Evolutionary conservation across 2,797 vertebrate genomes (phyloP).

Genomic region (Loriculus beryllinus): DNA sequence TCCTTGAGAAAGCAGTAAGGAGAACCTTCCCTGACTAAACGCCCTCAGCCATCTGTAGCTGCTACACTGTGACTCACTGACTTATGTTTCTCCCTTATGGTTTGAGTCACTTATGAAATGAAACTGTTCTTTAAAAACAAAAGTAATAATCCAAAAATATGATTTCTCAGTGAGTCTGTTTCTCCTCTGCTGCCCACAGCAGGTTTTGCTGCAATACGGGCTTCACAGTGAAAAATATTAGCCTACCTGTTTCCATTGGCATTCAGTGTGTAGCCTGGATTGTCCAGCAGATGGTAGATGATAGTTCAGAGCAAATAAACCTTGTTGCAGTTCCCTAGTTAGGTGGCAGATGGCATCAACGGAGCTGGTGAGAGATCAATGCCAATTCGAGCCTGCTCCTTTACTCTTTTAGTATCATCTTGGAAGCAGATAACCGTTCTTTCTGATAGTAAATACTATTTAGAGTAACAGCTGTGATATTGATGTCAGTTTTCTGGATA

Average conservation of each 20-base stretch:
- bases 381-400: not conserved
- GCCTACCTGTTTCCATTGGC: not conserved
- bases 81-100: not conserved
- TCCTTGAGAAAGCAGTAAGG: not conserved
- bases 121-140: not conserved
- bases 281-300: conserved; percentile 4
- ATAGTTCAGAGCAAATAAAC: not conserved
- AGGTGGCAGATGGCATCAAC: conserved; percentile 55
- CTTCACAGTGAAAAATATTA: not conserved
- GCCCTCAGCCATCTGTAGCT: not conserved
- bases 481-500: not conserved
- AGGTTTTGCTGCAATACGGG: not conserved
- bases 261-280: not conserved
- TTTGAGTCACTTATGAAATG: not conserved
- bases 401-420: not conserved
- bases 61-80: not conserved
- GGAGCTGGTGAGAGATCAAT: not conserved
- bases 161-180: not conserved
- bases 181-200: not conserved
- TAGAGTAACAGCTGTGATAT: not conserved
- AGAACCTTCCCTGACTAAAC: not conserved
- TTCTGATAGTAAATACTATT: not conserved
- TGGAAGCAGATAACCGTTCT: not conserved
- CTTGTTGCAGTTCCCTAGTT: conserved; percentile 7
- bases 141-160: not conserved